Conservation (phyloP, 1,140 invertebrate genomes). For the Mizuhopecten yessoensis region DNA sequence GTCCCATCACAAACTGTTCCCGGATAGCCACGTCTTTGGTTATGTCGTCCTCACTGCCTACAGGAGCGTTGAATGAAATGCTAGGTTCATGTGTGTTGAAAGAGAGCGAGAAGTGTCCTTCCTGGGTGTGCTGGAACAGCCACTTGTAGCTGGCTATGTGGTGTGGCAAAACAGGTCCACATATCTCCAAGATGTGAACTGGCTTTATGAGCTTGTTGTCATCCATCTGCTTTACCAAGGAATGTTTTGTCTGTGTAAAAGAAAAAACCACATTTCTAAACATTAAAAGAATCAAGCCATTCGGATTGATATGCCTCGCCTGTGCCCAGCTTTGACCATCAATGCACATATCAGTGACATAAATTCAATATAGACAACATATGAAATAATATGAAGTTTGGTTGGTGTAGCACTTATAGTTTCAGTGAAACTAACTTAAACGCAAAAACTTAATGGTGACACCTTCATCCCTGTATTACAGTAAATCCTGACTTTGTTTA, state of each 20-base stretch:
- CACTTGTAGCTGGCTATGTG: constrained; percentile 57
- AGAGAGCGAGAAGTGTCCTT: constrained; percentile 60
- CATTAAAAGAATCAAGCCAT: too few relatives aligned
- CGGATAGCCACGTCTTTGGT: neutral
- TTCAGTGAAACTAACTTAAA: too few relatives aligned
- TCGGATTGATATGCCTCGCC: too few relatives aligned
- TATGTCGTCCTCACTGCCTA: neutral
- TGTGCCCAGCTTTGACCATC: too few relatives aligned
- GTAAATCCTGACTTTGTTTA: too few relatives aligned
- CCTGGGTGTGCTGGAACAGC: constrained; percentile 62
- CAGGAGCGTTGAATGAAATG: constrained; percentile 63
- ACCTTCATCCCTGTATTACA: too few relatives aligned
- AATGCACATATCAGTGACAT: too few relatives aligned
- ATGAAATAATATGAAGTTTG: too few relatives aligned
- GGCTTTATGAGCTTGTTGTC: constrained; percentile 60
- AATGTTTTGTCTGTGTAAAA: constrained; percentile 68
- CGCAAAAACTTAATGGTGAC: too few relatives aligned
- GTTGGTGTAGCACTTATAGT: too few relatives aligned
- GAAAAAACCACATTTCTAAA: neutral
- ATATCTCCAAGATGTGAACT: constrained; percentile 68
- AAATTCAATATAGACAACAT: too few relatives aligned
- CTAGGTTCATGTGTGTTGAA: constrained; percentile 72
- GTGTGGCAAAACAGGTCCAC: constrained; percentile 66
- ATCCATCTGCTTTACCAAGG: constrained; percentile 64
- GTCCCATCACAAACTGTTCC: constrained; percentile 45